Base-by-base conservation (phyloP, 2,797 vertebrate genomes). In the Helostoma temminkii region DNA sequence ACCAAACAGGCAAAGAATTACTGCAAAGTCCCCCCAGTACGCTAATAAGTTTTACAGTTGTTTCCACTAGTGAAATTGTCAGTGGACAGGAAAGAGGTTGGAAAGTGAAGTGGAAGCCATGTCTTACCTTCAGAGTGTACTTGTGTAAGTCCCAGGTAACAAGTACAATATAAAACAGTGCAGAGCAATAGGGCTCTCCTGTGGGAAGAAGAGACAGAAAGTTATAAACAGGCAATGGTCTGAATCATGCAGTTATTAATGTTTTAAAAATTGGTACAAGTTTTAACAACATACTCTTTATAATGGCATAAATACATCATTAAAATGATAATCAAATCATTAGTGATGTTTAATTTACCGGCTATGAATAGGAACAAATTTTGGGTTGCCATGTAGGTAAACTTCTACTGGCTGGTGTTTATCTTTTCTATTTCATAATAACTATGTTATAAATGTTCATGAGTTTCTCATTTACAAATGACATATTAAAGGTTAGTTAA, bases 181-280 rank as follows among this genome's bases (percentile, higher is more conserved):
- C 96, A 98, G 94, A 97, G 91, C 94, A 96, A 95, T 94, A 95
- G 95, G 92, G 95, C 96, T 92, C 96, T 96, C 96, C 97, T 99
- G 86, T 59, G 69, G 85, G 83, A 76, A 93, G 64, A 91, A 65
- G 86, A 82, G 81, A 89, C 22, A 71, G 5, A 28, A 60, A 0
- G 57, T 90, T 84, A 89, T 66, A 74, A 32, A 48, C 9, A 72
- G 30, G 43, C 26, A 57, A 50, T 18, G 37, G 46, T 62, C 1
- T 66, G 19, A 61, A 42, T 25, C 19, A 58, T 22, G 37, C 25
- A 66, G 2, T 12, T 49, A 24, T 16, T 32, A 5, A 16, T 25
- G 24, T 45, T 49, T 16, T 62, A 56, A 5, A 32, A 64, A 36
- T 24, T 43, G 7, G 11, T 14, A 4, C 5, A 15, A 54, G 22